Evolutionary conservation across 2,888 invertebrate species (phyloP), one percentile per base, ranked within the genome.

Genomic region (Papilio gigon): DNA sequence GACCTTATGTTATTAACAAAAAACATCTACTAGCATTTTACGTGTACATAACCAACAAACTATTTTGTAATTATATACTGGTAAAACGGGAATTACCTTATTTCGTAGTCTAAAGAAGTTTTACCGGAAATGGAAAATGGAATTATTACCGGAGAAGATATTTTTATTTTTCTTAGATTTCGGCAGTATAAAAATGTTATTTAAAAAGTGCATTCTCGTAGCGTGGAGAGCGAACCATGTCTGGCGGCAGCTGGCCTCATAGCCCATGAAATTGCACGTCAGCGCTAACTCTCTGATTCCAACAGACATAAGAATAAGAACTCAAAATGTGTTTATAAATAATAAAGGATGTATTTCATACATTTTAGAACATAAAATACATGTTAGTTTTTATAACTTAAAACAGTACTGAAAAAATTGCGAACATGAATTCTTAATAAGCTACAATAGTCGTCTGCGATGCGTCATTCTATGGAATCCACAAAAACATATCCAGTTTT

Each of bases 221-320:
- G 35, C 44, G 20, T 35, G 11, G 56, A 40, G 44, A 33, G 30
- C 58, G 40, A 9, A 44, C 50, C n/a, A 35, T 44, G 25, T 60
- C 30, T 20, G 37, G 17, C 33, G 47, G 42, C 44, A 22, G 56
- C 35, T 42, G 65, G 65, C 44, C 53, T 65, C 69, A 65, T 42
- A 61, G 12, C 17, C 69, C 69, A 61, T 70, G 69, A 70, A 70
- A 70, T 70, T 70, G 65, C 69, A 65, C 59, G 69, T 70, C 69
- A 70, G 56, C 65, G 53, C 42, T 61, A 70, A 58, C 44, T 65
- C 53, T 42, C 60, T 33, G 68, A 68, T 53, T 68, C 42, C 53
- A 65, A 40, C 63, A 47, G 65, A 33, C 58, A 35, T 22, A 47
- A 60, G 65, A 65, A 47, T 65, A 60, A 40, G 30, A 60, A 50